Percentiles rank a stretch among this genome's conserved stretches.
Conservation (phyloP, 2,888 invertebrate species). For the Nomada ferruginata region DNA sequence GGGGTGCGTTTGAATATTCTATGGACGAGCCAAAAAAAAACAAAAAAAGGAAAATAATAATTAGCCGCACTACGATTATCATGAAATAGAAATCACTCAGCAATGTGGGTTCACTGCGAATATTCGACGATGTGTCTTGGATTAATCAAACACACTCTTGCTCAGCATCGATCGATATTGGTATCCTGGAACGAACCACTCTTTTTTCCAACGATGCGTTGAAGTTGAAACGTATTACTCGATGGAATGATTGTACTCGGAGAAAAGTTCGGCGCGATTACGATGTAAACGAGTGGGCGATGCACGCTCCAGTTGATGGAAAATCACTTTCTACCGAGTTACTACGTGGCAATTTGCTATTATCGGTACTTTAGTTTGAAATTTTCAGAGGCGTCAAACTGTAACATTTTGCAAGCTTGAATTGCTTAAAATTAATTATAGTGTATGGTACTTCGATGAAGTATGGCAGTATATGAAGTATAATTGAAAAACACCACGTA, state of each 20-base stretch:
- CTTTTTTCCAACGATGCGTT: conserved; percentile 5
- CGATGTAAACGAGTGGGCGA: not conserved
- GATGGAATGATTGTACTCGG: not conserved
- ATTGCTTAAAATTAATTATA: no score
- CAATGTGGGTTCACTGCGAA: conserved; percentile 22
- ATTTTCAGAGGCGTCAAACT: not conserved
- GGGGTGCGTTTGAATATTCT: conserved; percentile 83
- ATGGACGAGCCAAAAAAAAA: conserved; percentile 74
- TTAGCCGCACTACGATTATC: conserved; percentile 68
- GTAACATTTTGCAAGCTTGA: no score
- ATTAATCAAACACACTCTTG: conserved; percentile 46
- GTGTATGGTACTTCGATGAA: no score
- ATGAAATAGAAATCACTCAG: conserved; percentile 39
- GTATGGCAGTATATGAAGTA: no score
- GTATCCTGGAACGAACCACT: conserved; percentile 52
- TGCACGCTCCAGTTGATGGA: no score
- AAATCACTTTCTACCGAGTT: not conserved
- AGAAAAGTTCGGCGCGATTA: not conserved
- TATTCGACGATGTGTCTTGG: conserved; percentile 36
- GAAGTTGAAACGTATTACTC: not conserved
- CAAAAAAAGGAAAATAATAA: conserved; percentile 76
- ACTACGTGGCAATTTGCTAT: not conserved
- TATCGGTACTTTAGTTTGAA: not conserved
- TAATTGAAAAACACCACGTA: no score
- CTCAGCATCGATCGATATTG: conserved; percentile 76